Evolutionary conservation across 2,888 invertebrate genomes (phyloP).

Genomic region (Drymonia ruficornis): DNA sequence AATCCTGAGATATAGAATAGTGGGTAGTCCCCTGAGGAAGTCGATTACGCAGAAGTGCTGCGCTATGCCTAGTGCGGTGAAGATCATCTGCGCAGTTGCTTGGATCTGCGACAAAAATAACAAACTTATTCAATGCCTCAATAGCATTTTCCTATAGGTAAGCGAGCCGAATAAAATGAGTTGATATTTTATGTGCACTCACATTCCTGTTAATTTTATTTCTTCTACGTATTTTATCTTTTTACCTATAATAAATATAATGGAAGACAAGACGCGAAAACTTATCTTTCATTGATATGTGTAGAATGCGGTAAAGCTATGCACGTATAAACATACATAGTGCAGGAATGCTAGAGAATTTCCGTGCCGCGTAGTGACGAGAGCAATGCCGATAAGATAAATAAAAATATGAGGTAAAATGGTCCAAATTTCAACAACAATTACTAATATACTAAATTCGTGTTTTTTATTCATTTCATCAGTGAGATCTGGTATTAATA

Average conservation of each 20-base stretch:
- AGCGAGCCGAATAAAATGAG: no score
- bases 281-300: slow-evolving; percentile 7
- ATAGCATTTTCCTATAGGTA: no score
- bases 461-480: no score
- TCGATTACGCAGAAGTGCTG: slow-evolving; percentile 71
- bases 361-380: slow-evolving; percentile 32
- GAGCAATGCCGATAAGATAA: slow-evolving; percentile 33
- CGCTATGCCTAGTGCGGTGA: slow-evolving; percentile 52
- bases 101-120: slow-evolving; percentile 55
- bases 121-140: no score
- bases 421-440: no score
- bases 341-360: slow-evolving; percentile 23
- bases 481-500: no score
- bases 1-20: slow-evolving; percentile 61
- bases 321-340: slow-evolving; percentile 9
- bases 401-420: slow-evolving; percentile 5
- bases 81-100: slow-evolving; percentile 54
- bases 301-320: slow-evolving; percentile 15
- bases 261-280: background rate
- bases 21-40: slow-evolving; percentile 58
- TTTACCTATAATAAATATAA: no score
- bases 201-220: no score
- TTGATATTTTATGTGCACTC: no score
- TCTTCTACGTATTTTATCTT: no score
- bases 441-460: no score